Base-by-base conservation (phyloP, 2,797 vertebrate species). In the Avahi laniger region DNA sequence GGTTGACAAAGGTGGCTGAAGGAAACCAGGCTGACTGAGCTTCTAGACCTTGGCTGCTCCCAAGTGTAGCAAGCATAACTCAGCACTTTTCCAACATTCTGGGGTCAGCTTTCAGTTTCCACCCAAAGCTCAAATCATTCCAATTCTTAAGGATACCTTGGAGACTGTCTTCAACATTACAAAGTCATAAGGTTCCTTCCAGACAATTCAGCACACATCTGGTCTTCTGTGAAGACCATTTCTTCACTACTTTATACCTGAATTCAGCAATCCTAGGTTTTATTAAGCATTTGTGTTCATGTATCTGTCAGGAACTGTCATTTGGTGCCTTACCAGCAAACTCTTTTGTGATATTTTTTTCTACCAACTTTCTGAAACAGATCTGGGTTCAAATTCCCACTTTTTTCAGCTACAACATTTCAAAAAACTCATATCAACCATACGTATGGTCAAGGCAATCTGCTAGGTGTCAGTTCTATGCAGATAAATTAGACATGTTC, bases 51-150 rank as follows among this genome's bases (percentile, higher is more conserved):
- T 83, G n/a, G 80, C 8, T 26, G n/a, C 11, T 52, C 38, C 43
- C 41, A 18, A 13, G 0, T 0, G 30, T 0, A 50, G 18, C 12
- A 67, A 28, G 2, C 0, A 43, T 4, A 33, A 3, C 10, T 65
- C 46, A 28, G 14, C 0, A 46, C 8, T 46, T 50, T 30, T 22
- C 48, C 22, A 92, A n/a, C 33, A 63, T 59, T 33, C 33, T 18
- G 17, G 18, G 14, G 2, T 26, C 57, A n/a, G 7, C 46, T 79
- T 76, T 79, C 52, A 13, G 4, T 35, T 85, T 94, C 24, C 20
- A 61, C 6, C 15, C 35, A n/a, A 83, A 91, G 46, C 4, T 54
- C n/a, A 30, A 10, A 17, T 22, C 26, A 61, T 38, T n/a, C 24
- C 41, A 12, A 48, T 61, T 46, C 61, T 73, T 54, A 86, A 54